Evolutionary conservation across 2,888 invertebrate genomes (phyloP).

Genomic region (Aquatica leii): DNA sequence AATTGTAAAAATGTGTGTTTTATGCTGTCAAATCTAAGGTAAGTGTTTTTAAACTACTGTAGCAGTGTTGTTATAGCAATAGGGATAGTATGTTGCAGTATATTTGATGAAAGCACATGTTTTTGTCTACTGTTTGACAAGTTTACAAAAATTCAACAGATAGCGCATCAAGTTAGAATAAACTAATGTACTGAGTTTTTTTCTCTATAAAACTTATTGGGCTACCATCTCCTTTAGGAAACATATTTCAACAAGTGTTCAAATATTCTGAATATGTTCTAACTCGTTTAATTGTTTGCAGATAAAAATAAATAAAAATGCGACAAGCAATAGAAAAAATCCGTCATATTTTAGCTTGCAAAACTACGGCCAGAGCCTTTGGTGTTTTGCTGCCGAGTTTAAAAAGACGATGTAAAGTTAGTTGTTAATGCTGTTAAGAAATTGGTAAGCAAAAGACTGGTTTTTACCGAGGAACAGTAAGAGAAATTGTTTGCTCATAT

Average conservation of each 20-base stretch:
- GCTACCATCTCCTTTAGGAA: not conserved
- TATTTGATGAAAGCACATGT: too few species aligned
- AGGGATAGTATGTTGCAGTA: too few species aligned
- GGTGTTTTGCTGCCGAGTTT: constrained; percentile 7
- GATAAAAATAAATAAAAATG: constrained; percentile 13
- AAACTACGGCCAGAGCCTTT: too few species aligned
- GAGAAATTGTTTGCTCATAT: constrained; percentile 17
- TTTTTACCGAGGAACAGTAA: constrained; percentile 24
- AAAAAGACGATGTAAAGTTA: constrained; percentile 16
- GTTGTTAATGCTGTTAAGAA: constrained; percentile 14
- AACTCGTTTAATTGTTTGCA: not conserved
- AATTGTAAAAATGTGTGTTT: constrained; percentile 11
- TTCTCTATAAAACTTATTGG: not conserved
- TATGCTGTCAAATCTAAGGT: constrained; percentile 13
- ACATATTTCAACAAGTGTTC: not conserved
- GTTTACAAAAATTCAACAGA: too few species aligned
- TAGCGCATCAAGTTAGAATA: too few species aligned
- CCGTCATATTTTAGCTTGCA: too few species aligned
- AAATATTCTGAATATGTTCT: not conserved
- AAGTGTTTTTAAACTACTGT: constrained; percentile 13
- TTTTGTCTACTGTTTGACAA: too few species aligned
- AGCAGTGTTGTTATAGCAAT: constrained; percentile 10
- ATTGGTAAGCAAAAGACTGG: constrained; percentile 4
- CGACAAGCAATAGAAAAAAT: not conserved
- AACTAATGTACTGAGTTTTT: too few species aligned